Base-by-base conservation (phyloP, 2,797 vertebrate species). In the Gymnoscopelus braueri region DNA sequence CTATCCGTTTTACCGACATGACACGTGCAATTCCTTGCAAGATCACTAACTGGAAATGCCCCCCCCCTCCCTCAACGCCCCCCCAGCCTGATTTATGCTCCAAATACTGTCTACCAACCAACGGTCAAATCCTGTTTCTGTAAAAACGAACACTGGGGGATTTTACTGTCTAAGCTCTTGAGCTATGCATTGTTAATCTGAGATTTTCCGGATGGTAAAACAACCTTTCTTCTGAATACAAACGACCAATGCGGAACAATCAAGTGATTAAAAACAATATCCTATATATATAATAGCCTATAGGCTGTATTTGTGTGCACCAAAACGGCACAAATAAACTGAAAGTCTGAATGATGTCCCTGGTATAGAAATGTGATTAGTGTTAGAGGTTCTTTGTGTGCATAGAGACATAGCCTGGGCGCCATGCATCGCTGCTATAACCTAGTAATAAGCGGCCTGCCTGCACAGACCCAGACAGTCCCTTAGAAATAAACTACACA, bases 311-410 rank as follows among this genome's bases (percentile, higher is more conserved):
- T 8, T 44, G 2, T 44, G 9, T 44, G 19, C 19, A 19, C 0
- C 24, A 3, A 5, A 2, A 15, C 5, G 2, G 9, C 9, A 14
- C 7, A n/a, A 0, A 6, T 10, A 44, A 10, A 44, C 7, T 8
- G 9, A 44, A 44, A 35, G 32, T 6, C 4, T 1, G 5, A 35
- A 35, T 35, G 32, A 44, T 44, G 9, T 39, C 35, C 35, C 35
- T 44, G 52, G 48, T 54, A 54, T 60, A 60, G 5, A 24, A 72
- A 73, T 69, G 81, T 69, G 82, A 83, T 90, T 91, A 88, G 88
- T 89, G 85, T 85, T 77, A 10, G 56, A 26, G 48, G 24, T 26
- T 13, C 7, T 32, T 26, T 13, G 10, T 63, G 65, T 44, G 39
- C 39, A 44, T 8, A 44, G 39, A 44, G 19, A 19, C 19, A 19